Evolutionary conservation across 2,797 vertebrate species (phyloP), one percentile per base, ranked within the genome.

Genomic region (Ptychadena robeensis): DNA sequence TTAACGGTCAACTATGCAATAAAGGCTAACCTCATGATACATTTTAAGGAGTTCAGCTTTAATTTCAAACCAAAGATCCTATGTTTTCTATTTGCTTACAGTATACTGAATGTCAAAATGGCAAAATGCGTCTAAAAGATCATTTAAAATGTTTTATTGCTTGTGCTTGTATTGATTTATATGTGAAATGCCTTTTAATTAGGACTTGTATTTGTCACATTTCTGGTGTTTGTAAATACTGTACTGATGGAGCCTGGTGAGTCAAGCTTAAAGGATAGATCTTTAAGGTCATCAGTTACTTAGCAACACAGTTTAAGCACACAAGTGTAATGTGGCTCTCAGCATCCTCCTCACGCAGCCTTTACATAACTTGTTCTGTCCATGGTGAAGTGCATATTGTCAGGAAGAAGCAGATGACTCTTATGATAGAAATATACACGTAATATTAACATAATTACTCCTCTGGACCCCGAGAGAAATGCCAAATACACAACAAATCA

Each of bases 231-330:
- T 59, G 38, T 34, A 78, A 70, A 84, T 80, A 48, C 65, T 44
- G 44, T 79, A 80, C 73, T 74, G 69, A 79, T 73, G 65, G 32
- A 75, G 64, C 77, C 68, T 64, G 82, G 44, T 70, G 82, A 80
- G 64, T 80, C 77, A 75, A 44, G 76, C 82, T 75, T 84, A 84
- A 84, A 80, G 82, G 77, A 79, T 80, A 84, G 82, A 84, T 80
- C 82, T 84, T 84, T 84, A 84, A 84, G 71, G 82, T 84, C 82
- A 80, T 80, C 38, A 27, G 77, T 84, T 84, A 84, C 82, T 75
- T 69, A 37, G 77, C 82, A 84, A 80, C 82, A 59, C 63, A 69
- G 61, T 66, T 69, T 44, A 74, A 69, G 76, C 34, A 37, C 59
- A 73, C 57, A 22, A 73, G 44, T 44, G 40, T 69, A 74, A 69